Evolutionary conservation across 2,797 vertebrate genomes (phyloP).

Genomic region (Tokudaia muenninki): DNA sequence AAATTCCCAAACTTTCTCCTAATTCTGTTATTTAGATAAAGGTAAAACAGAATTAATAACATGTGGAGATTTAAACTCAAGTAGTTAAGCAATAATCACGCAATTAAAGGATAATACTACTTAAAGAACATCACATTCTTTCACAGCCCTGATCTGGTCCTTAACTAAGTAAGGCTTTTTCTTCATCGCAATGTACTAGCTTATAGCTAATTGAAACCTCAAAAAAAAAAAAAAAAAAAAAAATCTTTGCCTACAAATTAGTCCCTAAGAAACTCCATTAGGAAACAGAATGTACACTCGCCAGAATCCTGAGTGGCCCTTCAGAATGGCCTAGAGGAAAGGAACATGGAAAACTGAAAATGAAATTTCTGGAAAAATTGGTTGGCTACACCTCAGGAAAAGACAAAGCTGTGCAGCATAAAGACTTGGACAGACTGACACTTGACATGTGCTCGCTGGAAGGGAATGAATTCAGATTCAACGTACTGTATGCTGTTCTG

Average conservation of each 20-base stretch:
- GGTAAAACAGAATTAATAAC: constrained; percentile 50
- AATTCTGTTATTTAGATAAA: constrained; percentile 32
- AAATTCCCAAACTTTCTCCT: constrained; percentile 33
- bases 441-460: constrained; percentile 59
- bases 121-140: constrained; percentile 29
- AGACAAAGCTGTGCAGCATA: constrained; percentile 80
- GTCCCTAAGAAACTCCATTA: constrained; percentile 73
- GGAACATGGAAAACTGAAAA: constrained; percentile 86
- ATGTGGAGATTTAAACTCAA: constrained; percentile 45
- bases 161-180: background rate
- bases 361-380: constrained; percentile 84
- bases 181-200: background rate
- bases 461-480: constrained; percentile 65
- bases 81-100: background rate
- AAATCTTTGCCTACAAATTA: constrained; percentile 53
- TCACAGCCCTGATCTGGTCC: constrained; percentile 60
- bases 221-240: constrained; percentile 58
- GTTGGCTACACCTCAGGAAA: constrained; percentile 72
- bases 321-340: constrained; percentile 77
- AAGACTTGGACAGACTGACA: constrained; percentile 79
- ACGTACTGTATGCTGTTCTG: background rate
- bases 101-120: constrained; percentile 24
- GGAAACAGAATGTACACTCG: constrained; percentile 76
- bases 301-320: constrained; percentile 74
- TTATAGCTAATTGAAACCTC: background rate